Conservation (phyloP, 2,113 vertebrate species). For the Chrysemys picta region DNA sequence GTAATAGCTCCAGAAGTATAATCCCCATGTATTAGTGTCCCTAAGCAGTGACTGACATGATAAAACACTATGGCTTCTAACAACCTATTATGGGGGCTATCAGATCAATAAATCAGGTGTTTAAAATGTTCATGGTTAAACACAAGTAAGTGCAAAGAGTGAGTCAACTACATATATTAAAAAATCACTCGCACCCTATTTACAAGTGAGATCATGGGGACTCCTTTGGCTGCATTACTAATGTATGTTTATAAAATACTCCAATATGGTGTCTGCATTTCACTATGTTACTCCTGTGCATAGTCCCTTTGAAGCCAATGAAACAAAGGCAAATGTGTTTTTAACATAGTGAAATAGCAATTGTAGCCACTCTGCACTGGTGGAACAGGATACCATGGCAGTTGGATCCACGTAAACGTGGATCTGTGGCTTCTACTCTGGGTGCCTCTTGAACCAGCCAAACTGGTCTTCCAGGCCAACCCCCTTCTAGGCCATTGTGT, state of each 20-base stretch:
- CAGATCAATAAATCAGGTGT: not conserved
- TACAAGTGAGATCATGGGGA: accelerated
- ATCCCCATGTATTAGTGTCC: not conserved
- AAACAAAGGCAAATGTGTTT: not conserved
- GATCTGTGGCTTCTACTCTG: not conserved
- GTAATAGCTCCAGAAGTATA: conserved; percentile 6
- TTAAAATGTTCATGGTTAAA: not conserved
- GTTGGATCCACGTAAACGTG: not conserved
- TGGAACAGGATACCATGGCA: not conserved
- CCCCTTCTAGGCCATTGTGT: accelerated
- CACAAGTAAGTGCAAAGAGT: not conserved
- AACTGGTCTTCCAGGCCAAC: not conserved
- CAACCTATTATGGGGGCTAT: not conserved
- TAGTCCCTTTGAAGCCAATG: not conserved
- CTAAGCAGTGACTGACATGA: not conserved
- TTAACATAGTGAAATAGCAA: not conserved
- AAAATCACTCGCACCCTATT: not conserved
- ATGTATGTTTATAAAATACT: not conserved
- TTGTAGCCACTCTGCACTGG: not conserved
- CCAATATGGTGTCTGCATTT: not conserved
- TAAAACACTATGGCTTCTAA: not conserved
- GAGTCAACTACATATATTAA: accelerated
- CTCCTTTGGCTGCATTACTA: accelerated
- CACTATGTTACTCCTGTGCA: not conserved
- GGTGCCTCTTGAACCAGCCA: not conserved